Base-by-base conservation (phyloP, 2,113 vertebrate species). In the Sprattus sprattus region DNA sequence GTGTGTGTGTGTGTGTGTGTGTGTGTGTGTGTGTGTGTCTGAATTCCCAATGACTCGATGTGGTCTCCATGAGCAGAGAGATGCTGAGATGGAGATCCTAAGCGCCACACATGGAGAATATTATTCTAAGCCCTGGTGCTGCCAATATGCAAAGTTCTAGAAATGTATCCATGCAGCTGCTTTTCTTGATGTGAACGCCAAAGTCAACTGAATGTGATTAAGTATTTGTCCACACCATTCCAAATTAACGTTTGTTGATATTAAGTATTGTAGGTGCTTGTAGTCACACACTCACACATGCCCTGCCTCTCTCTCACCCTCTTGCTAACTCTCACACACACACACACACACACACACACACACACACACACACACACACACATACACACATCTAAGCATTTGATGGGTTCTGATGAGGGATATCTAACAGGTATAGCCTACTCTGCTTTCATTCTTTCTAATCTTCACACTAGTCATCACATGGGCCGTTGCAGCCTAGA, bases 101-200 rank as follows among this genome's bases (percentile, higher is more conserved):
- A 89, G 89, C 91, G 91, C 93, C 93, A 92, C 93, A 95, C 92
- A 93, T 93, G 92, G 89, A 89, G 92, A 86, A 88, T 87, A 91
- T 92, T 93, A 91, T 86, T 91, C 87, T 87, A 85, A 88, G 89
- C 45, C 49, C 46, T 89, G 86, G 89, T 86, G 92, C 90, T 91
- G 89, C 89, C 92, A 91, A 90, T 81, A 88, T 85, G 81, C 91
- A 83, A 47, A 92, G 10, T 71, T 85, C 82, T 54, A 82, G 87
- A 92, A 91, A 91, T 91, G 87, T 86, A 92, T 94, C 91, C 84
- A 54, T 87, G 87, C 88, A 90, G 89, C 86, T 45, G 81, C 92
- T 87, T 50, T 81, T 88, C 88, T 91, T 94, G 45, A 83, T 93
- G 86, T 91, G 86, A 88, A 91, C 52, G 92, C 92, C 92, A 94